Percentiles rank a stretch among this genome's conserved stretches.
These are phyloP conservation scores for Cephalopterus ornatus DNA, from an alignment of 2,113 vertebrate species.

Conservation along the genomic window DNA sequence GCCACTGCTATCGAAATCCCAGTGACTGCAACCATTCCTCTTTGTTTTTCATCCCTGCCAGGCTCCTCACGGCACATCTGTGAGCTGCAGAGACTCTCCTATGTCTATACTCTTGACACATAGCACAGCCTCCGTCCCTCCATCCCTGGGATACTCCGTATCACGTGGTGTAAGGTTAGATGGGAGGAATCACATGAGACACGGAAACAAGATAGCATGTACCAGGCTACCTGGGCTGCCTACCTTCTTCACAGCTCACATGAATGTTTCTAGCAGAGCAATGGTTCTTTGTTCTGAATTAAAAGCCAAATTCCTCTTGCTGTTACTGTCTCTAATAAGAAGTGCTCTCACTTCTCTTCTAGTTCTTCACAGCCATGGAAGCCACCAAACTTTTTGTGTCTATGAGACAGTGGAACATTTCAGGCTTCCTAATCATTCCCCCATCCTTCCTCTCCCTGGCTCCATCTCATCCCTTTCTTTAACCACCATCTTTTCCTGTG, in stretches of 20 bases:
- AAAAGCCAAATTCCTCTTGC: not conserved
- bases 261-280: not conserved
- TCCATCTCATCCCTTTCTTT: not conserved
- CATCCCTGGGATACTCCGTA: not conserved
- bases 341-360: not conserved
- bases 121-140: not conserved
- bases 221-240: not conserved
- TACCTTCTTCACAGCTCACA: not conserved
- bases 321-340: not conserved
- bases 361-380: not conserved
- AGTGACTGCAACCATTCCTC: not conserved
- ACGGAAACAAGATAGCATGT: not conserved
- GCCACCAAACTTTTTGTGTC: not conserved
- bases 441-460: not conserved
- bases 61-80: not conserved
- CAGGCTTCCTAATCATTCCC: not conserved
- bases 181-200: not conserved
- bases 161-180: fast-evolving
- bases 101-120: fast-evolving
- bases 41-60: not conserved
- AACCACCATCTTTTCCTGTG: not conserved
- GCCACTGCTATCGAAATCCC: not conserved
- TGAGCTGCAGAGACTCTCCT: not conserved
- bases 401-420: not conserved
- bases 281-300: not conserved